These are phyloP conservation scores for Tenodera sinensis DNA, from an alignment of 2,888 invertebrate genomes.

Conservation along the genomic window DNA sequence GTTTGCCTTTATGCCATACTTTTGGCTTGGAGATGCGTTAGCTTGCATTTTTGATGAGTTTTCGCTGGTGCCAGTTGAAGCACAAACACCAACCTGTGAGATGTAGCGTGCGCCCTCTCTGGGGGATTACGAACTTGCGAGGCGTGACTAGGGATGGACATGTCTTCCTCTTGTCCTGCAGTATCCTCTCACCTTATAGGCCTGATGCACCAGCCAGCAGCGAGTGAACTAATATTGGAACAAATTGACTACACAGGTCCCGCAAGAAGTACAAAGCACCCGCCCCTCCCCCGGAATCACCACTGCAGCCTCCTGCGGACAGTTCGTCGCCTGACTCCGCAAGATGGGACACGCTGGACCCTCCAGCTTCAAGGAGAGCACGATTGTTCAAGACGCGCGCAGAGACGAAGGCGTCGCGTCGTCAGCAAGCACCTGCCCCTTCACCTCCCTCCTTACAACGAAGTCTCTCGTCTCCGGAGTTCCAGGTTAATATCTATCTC, in stretches of 20 bases:
- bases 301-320: conserved; percentile 45
- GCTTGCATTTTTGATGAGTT: too few species aligned
- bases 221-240: too few species aligned
- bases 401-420: conserved; percentile 48
- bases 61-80: too few species aligned
- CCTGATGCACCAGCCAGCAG: too few species aligned
- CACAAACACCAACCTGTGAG: too few species aligned
- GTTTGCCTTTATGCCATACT: too few species aligned
- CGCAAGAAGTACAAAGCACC: conserved; percentile 78
- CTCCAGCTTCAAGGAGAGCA: conserved; percentile 50
- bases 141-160: too few species aligned
- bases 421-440: neutral
- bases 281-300: conserved; percentile 49
- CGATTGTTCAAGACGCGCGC: conserved; percentile 72
- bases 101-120: too few species aligned
- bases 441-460: conserved; percentile 39
- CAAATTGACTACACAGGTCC: conserved; percentile 41
- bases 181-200: too few species aligned
- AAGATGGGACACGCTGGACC: conserved; percentile 43
- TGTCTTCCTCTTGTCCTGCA: too few species aligned
- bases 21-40: too few species aligned
- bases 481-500: conserved; percentile 41
- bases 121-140: too few species aligned
- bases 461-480: conserved; percentile 50
- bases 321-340: conserved; percentile 58